Evolutionary conservation across 2,888 invertebrate species (phyloP).

Genomic region (Athalia circularis): DNA sequence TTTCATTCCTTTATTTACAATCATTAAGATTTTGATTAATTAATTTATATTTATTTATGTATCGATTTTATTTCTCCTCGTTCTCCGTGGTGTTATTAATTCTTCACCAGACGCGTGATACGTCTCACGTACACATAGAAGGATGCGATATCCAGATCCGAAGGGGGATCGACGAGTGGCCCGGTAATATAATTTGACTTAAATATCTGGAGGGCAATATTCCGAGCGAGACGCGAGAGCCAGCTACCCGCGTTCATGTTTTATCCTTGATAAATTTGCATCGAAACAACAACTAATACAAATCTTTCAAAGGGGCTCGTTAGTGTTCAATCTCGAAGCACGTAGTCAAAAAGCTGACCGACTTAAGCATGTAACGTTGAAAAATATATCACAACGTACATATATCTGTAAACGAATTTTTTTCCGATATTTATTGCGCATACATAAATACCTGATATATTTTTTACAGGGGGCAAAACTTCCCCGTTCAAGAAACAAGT

Average conservation of each 20-base stretch:
- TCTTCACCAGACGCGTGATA: conserved; percentile 50
- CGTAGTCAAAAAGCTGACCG: neutral
- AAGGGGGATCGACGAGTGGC: conserved; percentile 63
- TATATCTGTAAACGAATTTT: neutral
- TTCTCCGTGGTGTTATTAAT: conserved; percentile 58
- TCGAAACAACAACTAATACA: conserved; percentile 58
- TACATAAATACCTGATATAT: no score
- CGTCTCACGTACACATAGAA: conserved; percentile 52
- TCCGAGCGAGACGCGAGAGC: conserved; percentile 39
- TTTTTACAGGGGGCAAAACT: no score
- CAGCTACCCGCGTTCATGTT: conserved; percentile 13
- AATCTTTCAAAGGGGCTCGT: neutral
- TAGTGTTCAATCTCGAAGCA: neutral
- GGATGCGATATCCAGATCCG: conserved; percentile 5
- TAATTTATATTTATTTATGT: neutral
- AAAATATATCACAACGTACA: neutral
- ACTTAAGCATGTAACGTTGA: no score
- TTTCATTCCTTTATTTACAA: neutral
- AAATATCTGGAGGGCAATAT: conserved; percentile 58
- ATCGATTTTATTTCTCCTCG: conserved; percentile 19
- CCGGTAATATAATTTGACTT: conserved; percentile 63
- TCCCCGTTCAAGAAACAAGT: no score
- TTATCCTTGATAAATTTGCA: conserved; percentile 65
- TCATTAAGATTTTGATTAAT: neutral
- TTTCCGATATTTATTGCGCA: neutral